Evolutionary conservation across 2,113 vertebrate species (phyloP).

Genomic region (Oryzias curvinotus): DNA sequence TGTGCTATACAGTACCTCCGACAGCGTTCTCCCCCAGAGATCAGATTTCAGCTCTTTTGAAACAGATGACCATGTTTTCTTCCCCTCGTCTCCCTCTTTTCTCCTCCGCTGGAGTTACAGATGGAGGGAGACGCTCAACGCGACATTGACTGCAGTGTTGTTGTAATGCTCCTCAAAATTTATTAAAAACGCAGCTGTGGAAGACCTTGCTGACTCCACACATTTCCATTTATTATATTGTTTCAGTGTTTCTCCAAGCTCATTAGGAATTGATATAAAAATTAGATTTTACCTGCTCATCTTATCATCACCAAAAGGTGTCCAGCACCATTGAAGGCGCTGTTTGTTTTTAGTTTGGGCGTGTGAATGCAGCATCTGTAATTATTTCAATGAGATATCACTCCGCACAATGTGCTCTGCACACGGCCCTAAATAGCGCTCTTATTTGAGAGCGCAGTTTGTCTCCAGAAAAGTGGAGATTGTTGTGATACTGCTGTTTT

Average conservation of each 20-base stretch:
- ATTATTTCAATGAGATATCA: conserved; percentile 30
- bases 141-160: conserved; percentile 82
- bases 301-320: conserved; percentile 74
- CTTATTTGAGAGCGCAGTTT: conserved; percentile 24
- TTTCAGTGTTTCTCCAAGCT: conserved; percentile 77
- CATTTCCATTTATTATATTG: conserved; percentile 78
- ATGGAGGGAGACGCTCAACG: conserved; percentile 78
- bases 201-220: conserved; percentile 84
- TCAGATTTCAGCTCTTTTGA: conserved; percentile 81
- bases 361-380: conserved; percentile 26
- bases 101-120: conserved; percentile 70
- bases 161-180: conserved; percentile 84
- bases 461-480: conserved; percentile 61
- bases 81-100: conserved; percentile 60
- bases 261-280: conserved; percentile 84
- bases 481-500: conserved; percentile 54
- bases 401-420: conserved; percentile 15
- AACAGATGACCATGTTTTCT: conserved; percentile 82
- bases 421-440: conserved; percentile 15
- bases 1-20: conserved; percentile 80
- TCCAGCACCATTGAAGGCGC: conserved; percentile 52
- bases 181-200: conserved; percentile 83
- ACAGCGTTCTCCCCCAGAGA: conserved; percentile 67
- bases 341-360: conserved; percentile 28
- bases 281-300: conserved; percentile 80